Percentiles rank a stretch among this genome's conserved stretches.
Conservation (phyloP, 2,797 vertebrate species). For the Sitta carolinensis region DNA sequence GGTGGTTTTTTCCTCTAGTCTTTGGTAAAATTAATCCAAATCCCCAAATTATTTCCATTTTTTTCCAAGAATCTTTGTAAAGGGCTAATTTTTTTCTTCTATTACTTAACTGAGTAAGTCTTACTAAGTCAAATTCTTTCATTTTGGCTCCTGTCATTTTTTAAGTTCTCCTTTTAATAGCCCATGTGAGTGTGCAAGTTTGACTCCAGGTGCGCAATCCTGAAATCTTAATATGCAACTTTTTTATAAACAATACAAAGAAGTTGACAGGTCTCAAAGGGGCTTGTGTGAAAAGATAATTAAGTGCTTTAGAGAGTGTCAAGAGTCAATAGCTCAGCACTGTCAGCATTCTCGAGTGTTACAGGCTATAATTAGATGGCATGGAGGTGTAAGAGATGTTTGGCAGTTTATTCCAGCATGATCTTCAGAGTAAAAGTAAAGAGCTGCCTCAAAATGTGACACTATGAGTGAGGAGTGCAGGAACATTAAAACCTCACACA, state of each 20-base stretch:
- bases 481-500: slow-evolving; percentile 24
- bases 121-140: background rate
- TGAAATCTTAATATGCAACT: slow-evolving; percentile 77
- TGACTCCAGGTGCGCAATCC: slow-evolving; percentile 59
- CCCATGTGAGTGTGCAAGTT: slow-evolving; percentile 26
- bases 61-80: background rate
- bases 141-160: background rate
- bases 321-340: slow-evolving; percentile 85
- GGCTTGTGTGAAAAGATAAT: slow-evolving; percentile 86
- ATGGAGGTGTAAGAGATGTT: slow-evolving; percentile 81
- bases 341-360: slow-evolving; percentile 80
- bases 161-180: slow-evolving; percentile 9
- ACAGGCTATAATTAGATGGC: slow-evolving; percentile 87
- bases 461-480: slow-evolving; percentile 34
- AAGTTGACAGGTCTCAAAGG: slow-evolving; percentile 83
- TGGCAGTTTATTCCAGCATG: slow-evolving; percentile 81
- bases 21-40: background rate
- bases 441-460: slow-evolving; percentile 64
- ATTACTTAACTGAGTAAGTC: background rate
- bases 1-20: background rate
- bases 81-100: background rate
- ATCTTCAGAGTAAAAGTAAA: slow-evolving; percentile 75
- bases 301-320: slow-evolving; percentile 85
- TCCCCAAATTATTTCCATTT: background rate
- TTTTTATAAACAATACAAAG: slow-evolving; percentile 81